These are phyloP conservation scores for Gryllus bimaculatus DNA, from an alignment of 1,140 invertebrate species.

Conservation along the genomic window DNA sequence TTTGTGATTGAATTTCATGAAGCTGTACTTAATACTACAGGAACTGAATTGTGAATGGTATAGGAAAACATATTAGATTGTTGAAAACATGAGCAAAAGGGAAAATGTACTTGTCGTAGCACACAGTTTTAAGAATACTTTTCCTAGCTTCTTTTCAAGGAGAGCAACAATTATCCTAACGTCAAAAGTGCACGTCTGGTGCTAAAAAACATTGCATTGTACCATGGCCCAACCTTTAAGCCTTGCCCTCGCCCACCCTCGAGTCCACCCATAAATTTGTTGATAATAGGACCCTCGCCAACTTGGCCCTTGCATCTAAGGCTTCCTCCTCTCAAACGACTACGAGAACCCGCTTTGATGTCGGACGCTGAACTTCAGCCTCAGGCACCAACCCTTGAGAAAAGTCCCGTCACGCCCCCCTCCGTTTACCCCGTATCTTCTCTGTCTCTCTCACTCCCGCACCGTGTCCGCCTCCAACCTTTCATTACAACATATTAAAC, in stretches of 20 bases:
- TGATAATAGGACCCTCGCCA: neutral
- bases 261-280: neutral
- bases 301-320: neutral
- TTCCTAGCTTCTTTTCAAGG: too few relatives aligned
- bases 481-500: neutral
- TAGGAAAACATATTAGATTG: too few relatives aligned
- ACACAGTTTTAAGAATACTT: too few relatives aligned
- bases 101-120: too few relatives aligned
- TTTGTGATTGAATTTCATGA: too few relatives aligned
- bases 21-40: too few relatives aligned
- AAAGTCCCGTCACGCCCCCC: neutral
- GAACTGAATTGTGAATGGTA: too few relatives aligned
- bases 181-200: too few relatives aligned
- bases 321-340: neutral
- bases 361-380: neutral
- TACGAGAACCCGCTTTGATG: neutral
- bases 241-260: neutral
- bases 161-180: too few relatives aligned
- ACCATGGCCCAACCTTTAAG: neutral
- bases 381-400: neutral
- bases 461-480: neutral
- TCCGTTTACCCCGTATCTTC: neutral
- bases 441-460: neutral
- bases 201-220: too few relatives aligned
- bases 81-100: too few relatives aligned